Percentiles rank a stretch among this genome's conserved stretches.
Evolutionary conservation across 2,888 invertebrate species (phyloP).

Genomic region (Drosophila rubida): DNA sequence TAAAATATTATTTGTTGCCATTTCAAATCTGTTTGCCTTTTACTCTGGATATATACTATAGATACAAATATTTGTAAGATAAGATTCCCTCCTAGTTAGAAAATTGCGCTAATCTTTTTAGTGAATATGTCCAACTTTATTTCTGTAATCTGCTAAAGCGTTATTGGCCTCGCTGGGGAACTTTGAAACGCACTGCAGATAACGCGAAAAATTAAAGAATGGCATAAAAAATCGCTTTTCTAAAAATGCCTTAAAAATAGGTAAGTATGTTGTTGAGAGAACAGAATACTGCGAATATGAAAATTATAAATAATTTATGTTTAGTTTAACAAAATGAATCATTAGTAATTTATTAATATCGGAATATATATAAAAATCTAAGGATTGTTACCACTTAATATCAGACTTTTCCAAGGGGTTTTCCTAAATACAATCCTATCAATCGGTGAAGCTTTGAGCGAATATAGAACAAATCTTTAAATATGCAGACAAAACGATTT

Average conservation of each 20-base stretch:
- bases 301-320: too few relatives aligned
- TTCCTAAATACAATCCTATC: neutral
- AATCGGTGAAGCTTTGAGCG: slow-evolving; percentile 6
- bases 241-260: too few relatives aligned
- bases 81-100: neutral
- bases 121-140: neutral
- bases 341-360: neutral
- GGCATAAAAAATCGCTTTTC: neutral
- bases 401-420: neutral
- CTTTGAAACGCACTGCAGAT: slow-evolving; percentile 33
- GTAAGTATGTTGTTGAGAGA: too few relatives aligned
- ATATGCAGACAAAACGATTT: slow-evolving; percentile 3
- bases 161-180: slow-evolving; percentile 4
- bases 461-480: neutral
- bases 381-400: neutral
- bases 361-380: neutral
- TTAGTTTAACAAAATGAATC: neutral
- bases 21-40: slow-evolving; percentile 48
- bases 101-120: neutral
- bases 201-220: slow-evolving; percentile 4
- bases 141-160: neutral
- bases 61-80: slow-evolving; percentile 3
- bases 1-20: slow-evolving; percentile 71
- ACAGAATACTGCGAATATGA: too few relatives aligned
- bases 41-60: slow-evolving; percentile 13